A percentile compares a stretch with the other conserved stretches of the same genome.
These are phyloP conservation scores for Oxyteleia sp. DNA, from an alignment of 2,888 invertebrate species.

Conservation along the genomic window DNA sequence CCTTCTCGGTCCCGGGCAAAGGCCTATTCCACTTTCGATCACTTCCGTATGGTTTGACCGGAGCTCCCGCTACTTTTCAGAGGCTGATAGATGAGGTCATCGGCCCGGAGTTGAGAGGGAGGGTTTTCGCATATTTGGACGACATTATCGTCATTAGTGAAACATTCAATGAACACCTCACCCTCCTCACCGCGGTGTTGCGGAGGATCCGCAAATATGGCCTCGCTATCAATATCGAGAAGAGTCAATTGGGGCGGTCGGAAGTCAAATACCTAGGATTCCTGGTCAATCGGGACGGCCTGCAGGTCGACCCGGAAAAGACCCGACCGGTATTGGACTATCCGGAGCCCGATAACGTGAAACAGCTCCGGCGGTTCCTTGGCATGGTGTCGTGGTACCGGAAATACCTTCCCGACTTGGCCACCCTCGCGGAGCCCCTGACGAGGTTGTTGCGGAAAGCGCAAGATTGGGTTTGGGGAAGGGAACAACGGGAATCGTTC, in stretches of 20 bases:
- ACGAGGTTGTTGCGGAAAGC: not conserved
- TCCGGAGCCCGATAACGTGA: not conserved
- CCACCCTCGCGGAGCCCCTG: constrained; percentile 69
- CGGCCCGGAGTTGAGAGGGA: constrained; percentile 85
- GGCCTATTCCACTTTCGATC: no score
- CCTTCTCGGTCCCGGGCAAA: not conserved
- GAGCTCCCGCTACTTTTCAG: not conserved
- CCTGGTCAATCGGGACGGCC: constrained; percentile 75
- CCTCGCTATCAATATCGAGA: constrained; percentile 56
- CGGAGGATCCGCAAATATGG: not conserved
- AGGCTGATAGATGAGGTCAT: not conserved
- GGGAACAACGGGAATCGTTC: no score
- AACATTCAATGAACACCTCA: not conserved
- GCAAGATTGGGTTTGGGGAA: no score
- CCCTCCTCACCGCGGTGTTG: not conserved
- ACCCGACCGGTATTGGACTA: not conserved
- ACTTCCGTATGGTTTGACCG: not conserved
- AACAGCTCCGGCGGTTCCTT: constrained; percentile 77
- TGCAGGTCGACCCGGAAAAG: constrained; percentile 62
- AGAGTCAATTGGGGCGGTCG: not conserved
- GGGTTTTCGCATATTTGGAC: constrained; percentile 6
- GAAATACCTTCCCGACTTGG: constrained; percentile 76
- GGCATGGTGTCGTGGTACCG: constrained; percentile 81
- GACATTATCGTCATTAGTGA: not conserved
- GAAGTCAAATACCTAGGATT: constrained; percentile 79